phyloP scores from a whole-genome alignment of 2,797 vertebrate genomes.

The Enteromius radiatus region DNA sequence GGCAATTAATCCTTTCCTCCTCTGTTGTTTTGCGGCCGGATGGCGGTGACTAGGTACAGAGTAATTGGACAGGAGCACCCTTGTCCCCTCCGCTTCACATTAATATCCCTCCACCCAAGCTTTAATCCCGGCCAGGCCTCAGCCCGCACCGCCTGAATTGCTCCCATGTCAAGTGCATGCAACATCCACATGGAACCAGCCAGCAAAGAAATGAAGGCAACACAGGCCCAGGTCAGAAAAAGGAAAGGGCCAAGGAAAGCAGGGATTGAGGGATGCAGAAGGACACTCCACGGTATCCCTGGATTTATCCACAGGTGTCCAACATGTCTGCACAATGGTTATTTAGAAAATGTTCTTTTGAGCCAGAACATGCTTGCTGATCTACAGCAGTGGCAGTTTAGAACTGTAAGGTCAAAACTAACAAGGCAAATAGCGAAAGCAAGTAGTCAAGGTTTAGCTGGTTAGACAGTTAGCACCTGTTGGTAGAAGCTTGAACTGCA shows the following conservation, averaged over 20 bases:
- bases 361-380: background rate
- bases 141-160: conserved; percentile 69
- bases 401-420: background rate
- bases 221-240: conserved; percentile 63
- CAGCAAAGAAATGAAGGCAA: conserved; percentile 68
- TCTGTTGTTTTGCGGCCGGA: conserved; percentile 92
- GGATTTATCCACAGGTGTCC: conserved; percentile 15
- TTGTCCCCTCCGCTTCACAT: conserved; percentile 96
- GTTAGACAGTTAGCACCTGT: background rate
- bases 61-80: conserved; percentile 94
- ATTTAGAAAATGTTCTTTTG: background rate
- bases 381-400: background rate
- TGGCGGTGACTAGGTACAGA: conserved; percentile 92
- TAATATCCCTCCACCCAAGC: conserved; percentile 90
- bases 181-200: conserved; percentile 72
- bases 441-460: background rate
- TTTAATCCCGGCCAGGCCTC: conserved; percentile 73
- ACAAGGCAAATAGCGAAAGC: background rate
- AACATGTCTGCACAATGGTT: background rate
- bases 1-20: conserved; percentile 99
- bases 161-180: conserved; percentile 78
- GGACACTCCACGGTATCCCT: background rate
- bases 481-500: background rate
- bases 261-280: conserved; percentile 34
- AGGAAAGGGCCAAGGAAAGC: conserved; percentile 57